Conservation (phyloP, 1,140 invertebrate genomes). For the Orius insidiosus region DNA sequence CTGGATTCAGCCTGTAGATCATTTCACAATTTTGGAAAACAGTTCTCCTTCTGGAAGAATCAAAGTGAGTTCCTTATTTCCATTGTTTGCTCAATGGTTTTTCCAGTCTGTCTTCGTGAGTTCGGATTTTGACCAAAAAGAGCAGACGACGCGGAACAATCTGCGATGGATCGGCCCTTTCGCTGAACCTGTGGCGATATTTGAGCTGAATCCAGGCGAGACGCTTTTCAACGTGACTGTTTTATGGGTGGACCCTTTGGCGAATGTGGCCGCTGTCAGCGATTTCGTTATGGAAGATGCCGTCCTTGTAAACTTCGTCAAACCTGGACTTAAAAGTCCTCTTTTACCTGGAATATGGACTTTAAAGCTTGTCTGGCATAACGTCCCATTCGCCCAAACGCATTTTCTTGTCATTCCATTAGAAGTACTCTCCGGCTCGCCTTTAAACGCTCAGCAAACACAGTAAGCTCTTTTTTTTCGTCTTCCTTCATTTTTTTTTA, state of each 20-base stretch:
- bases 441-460: slow-evolving; percentile 38
- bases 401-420: slow-evolving; percentile 60
- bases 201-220: slow-evolving; percentile 26
- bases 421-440: slow-evolving; percentile 39
- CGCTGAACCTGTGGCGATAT: slow-evolving; percentile 56
- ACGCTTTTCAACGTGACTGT: slow-evolving; percentile 48
- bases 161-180: slow-evolving; percentile 60
- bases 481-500: slow-evolving; percentile 17
- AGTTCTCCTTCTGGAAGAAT: slow-evolving; percentile 24
- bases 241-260: slow-evolving; percentile 73
- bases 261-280: slow-evolving; percentile 55
- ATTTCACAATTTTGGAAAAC: slow-evolving; percentile 29
- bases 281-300: slow-evolving; percentile 53
- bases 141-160: slow-evolving; percentile 78
- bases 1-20: slow-evolving; percentile 40
- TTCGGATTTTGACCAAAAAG: slow-evolving; percentile 87
- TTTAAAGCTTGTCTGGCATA: slow-evolving; percentile 52
- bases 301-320: slow-evolving; percentile 38
- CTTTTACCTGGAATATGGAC: slow-evolving; percentile 74
- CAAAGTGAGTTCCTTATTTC: slow-evolving; percentile 17
- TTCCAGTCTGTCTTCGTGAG: slow-evolving; percentile 50
- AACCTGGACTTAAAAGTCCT: slow-evolving; percentile 58
- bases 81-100: neutral
- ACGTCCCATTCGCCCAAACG: slow-evolving; percentile 44
- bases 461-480: too few species aligned